These are phyloP conservation scores for Meganola albula DNA, from an alignment of 2,888 invertebrate genomes.

Conservation along the genomic window DNA sequence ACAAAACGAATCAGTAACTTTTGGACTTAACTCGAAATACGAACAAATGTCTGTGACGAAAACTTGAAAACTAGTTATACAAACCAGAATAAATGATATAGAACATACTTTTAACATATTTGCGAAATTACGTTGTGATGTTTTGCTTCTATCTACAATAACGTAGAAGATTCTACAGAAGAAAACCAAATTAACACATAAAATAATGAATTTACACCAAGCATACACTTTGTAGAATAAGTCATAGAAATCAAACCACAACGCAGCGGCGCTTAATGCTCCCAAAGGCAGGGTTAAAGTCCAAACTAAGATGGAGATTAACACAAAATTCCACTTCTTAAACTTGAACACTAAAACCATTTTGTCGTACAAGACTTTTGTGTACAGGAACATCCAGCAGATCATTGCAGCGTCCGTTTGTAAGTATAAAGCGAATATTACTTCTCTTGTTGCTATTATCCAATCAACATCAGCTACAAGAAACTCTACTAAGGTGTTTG, in stretches of 20 bases:
- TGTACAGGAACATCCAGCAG: slow-evolving; percentile 54
- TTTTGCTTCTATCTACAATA: slow-evolving; percentile 23
- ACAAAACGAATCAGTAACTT: slow-evolving; percentile 8
- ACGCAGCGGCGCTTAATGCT: slow-evolving; percentile 25
- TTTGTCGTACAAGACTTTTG: slow-evolving; percentile 54
- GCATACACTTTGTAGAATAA: slow-evolving; percentile 34
- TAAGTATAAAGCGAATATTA: slow-evolving; percentile 32
- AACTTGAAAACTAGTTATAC: slow-evolving; percentile 48
- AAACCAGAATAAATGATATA: slow-evolving; percentile 43
- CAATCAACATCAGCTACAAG: slow-evolving; percentile 15
- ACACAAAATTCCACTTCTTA: slow-evolving; percentile 29
- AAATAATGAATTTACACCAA: slow-evolving; percentile 39
- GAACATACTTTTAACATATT: slow-evolving; percentile 25
- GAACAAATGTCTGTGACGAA: slow-evolving; percentile 40
- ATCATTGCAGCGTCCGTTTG: slow-evolving; percentile 46
- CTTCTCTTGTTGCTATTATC: slow-evolving; percentile 5
- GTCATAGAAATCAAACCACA: background rate
- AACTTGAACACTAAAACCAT: slow-evolving; percentile 43
- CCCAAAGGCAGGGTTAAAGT: slow-evolving; percentile 37
- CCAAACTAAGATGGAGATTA: slow-evolving; percentile 38
- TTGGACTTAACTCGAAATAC: slow-evolving; percentile 1
- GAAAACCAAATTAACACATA: slow-evolving; percentile 39
- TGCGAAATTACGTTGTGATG: slow-evolving; percentile 8
- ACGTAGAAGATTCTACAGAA: slow-evolving; percentile 46
- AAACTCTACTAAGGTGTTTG: slow-evolving; percentile 42